phyloP scores from a whole-genome alignment of 30 jellyfish, hydroid and myxozoan species.

The Aurelia aurita region DNA sequence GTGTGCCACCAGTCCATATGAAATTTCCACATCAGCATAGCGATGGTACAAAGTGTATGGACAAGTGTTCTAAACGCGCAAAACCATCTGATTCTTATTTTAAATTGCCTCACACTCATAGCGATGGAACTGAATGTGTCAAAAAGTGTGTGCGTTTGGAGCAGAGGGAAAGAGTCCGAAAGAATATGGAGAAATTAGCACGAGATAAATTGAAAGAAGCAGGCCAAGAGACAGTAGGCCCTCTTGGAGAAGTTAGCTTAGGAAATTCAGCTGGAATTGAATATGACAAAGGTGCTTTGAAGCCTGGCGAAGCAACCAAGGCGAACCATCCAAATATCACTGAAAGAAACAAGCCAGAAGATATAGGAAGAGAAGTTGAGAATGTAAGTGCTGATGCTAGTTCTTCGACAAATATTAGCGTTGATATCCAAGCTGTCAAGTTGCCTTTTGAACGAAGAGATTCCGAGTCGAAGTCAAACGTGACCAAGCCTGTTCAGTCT shows the following conservation, averaged over 20 bases:
- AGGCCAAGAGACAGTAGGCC: background rate
- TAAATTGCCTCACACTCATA: conserved; percentile 80
- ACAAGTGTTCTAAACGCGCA: conserved; percentile 6
- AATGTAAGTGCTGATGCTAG: background rate
- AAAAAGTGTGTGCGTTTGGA: conserved; percentile 66
- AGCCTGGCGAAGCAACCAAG: background rate
- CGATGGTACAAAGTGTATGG: conserved; percentile 22
- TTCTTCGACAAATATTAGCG: background rate
- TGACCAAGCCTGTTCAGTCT: background rate
- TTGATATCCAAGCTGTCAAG: background rate
- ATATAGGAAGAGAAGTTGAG: no score
- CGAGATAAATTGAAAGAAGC: background rate
- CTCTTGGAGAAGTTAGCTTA: background rate
- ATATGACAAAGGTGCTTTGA: background rate
- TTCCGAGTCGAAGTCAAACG: background rate
- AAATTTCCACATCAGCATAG: conserved; percentile 13
- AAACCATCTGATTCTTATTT: conserved; percentile 63
- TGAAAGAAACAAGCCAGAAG: background rate
- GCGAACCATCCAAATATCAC: background rate
- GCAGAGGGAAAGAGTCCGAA: conserved; percentile 41
- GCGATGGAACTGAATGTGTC: conserved; percentile 79
- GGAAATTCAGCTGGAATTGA: background rate
- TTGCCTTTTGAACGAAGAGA: background rate
- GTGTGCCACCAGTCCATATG: background rate
- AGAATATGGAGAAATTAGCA: background rate